These are phyloP conservation scores for Ylistrum balloti DNA, from an alignment of 1,140 invertebrate species.

Conservation along the genomic window DNA sequence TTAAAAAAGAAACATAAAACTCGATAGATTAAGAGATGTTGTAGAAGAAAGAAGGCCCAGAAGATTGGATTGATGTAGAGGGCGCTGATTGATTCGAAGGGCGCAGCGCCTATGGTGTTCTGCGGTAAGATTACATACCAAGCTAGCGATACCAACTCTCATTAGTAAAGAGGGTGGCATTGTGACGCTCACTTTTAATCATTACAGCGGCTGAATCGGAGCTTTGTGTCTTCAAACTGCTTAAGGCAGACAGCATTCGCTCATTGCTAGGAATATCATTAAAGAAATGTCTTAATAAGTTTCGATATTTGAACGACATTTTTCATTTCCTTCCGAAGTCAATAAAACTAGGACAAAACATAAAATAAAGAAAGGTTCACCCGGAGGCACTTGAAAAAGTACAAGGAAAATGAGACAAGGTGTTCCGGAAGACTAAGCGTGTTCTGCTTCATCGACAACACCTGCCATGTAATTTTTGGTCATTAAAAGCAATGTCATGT, in stretches of 20 bases:
- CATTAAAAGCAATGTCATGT: no score
- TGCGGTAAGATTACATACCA: slow-evolving; percentile 19
- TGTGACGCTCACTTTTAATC: background rate
- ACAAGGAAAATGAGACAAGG: no score
- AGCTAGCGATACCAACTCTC: background rate
- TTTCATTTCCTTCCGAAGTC: no score
- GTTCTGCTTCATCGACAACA: no score
- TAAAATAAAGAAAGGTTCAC: no score
- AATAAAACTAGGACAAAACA: no score
- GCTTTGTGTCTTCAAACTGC: background rate
- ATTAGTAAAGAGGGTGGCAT: slow-evolving; percentile 9
- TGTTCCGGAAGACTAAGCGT: no score
- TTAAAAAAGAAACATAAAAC: background rate
- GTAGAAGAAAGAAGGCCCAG: background rate
- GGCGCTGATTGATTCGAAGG: background rate
- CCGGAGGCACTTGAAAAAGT: no score
- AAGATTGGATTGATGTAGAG: background rate
- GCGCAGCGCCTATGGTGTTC: background rate
- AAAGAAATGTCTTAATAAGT: background rate
- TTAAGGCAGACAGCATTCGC: background rate
- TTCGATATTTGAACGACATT: background rate
- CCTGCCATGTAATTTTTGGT: no score
- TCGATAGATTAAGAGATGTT: slow-evolving; percentile 24
- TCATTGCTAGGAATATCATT: background rate
- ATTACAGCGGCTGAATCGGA: background rate